Base-by-base conservation (phyloP, 2,888 invertebrate genomes). In the Opisthograptis luteolata region DNA sequence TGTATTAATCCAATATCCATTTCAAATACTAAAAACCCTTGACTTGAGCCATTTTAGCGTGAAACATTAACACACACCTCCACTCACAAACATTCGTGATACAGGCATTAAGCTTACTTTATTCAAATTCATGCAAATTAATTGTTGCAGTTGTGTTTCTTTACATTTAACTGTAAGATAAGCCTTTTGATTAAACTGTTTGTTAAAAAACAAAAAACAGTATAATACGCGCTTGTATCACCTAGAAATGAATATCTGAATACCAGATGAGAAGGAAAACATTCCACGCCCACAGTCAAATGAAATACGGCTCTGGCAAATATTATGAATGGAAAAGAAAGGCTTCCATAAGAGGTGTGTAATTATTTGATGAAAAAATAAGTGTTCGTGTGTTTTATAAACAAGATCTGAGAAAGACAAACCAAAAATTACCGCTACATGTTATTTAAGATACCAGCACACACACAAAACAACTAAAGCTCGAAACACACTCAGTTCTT, bases 351-450 rank as follows among this genome's bases (percentile, higher is more conserved):
- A 55, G 43, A 53, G 35, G 46, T 22, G 42, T 25, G 45, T 32
- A 50, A 44, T 48, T 56, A 55, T 55, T 50, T 55, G 50, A 47
- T 32, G 40, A 44, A 49, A n/a, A 43, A 43, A 46, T 39, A 46
- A 41, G n/a, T n/a, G n/a, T 17, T 17, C 4, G 49, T 34, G 13
- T 37, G 41, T 41, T 51, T 35, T 10, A 52, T 53, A 63, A 64
- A 66, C 56, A 57, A 62, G 58, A 54, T 55, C 56, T 55, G 58
- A 60, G 65, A 65, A 69, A 68, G 59, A 49, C 59, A 69, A 73
- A 76, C 66, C 63, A 66, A 31, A 48, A 66, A 66, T 67, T 62
- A 74, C 72, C 69, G 68, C 68, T 69, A 54, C 60, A 55, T 63
- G 60, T 60, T 60, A 53, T 46, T 37, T 52, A 63, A 64, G 68